These are phyloP conservation scores for Esox masquinongy DNA, from an alignment of 2,797 vertebrate genomes.

Conservation along the genomic window DNA sequence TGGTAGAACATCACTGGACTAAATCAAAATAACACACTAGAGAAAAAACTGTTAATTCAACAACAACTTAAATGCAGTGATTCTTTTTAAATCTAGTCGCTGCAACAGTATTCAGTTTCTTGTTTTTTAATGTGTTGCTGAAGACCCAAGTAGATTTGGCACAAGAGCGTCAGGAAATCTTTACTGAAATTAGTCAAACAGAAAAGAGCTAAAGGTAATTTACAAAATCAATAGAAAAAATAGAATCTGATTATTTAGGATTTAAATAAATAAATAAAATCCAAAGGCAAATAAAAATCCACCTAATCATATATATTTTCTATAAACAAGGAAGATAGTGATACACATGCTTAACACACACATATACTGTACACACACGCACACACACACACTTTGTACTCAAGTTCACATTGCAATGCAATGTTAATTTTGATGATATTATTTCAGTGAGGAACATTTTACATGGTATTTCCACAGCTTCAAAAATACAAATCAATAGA, in stretches of 20 bases:
- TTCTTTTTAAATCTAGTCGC: neutral
- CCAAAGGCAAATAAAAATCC: slow-evolving; percentile 48
- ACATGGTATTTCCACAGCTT: slow-evolving; percentile 35
- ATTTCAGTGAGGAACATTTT: slow-evolving; percentile 21
- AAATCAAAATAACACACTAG: neutral
- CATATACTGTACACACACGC: slow-evolving; percentile 27
- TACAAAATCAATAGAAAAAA: slow-evolving; percentile 63
- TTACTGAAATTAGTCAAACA: slow-evolving; percentile 41
- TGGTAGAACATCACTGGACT: slow-evolving; percentile 15
- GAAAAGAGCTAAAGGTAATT: slow-evolving; percentile 45
- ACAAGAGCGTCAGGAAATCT: slow-evolving; percentile 33
- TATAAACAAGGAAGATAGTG: slow-evolving; percentile 40
- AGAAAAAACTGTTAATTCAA: neutral
- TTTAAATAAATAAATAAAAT: slow-evolving; percentile 63
- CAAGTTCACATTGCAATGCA: slow-evolving; percentile 48
- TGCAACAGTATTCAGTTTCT: neutral
- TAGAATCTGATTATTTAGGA: slow-evolving; percentile 56
- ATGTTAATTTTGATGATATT: slow-evolving; percentile 16
- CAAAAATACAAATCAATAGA: slow-evolving; percentile 53
- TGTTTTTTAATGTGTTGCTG: slow-evolving; percentile 23
- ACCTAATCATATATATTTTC: slow-evolving; percentile 36
- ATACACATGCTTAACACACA: slow-evolving; percentile 20
- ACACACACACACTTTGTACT: slow-evolving; percentile 36
- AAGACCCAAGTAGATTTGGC: slow-evolving; percentile 37
- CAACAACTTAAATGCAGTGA: neutral